These are phyloP conservation scores for Ferrisia virgata DNA, from an alignment of 2,888 invertebrate species.

Conservation along the genomic window DNA sequence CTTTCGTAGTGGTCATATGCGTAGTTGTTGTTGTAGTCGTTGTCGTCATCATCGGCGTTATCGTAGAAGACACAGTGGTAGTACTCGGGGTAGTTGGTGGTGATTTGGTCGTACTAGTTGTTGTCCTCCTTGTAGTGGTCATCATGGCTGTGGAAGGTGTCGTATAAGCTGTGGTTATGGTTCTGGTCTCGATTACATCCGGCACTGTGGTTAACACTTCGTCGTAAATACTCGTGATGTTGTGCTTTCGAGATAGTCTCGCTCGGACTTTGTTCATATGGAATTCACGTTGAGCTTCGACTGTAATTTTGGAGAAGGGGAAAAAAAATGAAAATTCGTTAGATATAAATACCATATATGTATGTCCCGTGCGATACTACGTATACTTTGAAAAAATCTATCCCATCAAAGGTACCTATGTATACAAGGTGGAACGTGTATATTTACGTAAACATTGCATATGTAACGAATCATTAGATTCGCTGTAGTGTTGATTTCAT, in stretches of 20 bases:
- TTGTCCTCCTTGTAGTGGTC: slow-evolving; percentile 54
- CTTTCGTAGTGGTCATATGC: slow-evolving; percentile 47
- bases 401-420: no score
- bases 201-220: slow-evolving; percentile 5
- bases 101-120: slow-evolving; percentile 52
- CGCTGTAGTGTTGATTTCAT: neutral
- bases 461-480: neutral
- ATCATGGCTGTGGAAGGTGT: slow-evolving; percentile 54
- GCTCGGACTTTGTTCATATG: slow-evolving; percentile 59
- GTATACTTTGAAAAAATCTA: no score
- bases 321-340: neutral
- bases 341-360: neutral
- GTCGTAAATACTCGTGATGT: slow-evolving; percentile 9
- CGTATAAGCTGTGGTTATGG: slow-evolving; percentile 53
- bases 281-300: slow-evolving; percentile 85
- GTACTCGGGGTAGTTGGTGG: slow-evolving; percentile 54
- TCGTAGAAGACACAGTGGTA: slow-evolving; percentile 54
- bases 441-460: neutral
- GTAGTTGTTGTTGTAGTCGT: slow-evolving; percentile 50
- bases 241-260: slow-evolving; percentile 20
- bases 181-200: slow-evolving; percentile 41
- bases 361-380: no score
- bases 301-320: slow-evolving; percentile 58
- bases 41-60: slow-evolving; percentile 52
- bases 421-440: neutral